Percentiles rank a stretch among this genome's conserved stretches.
Conservation (phyloP, 2,888 invertebrate genomes). For the Drosophila pseudotalamancana region DNA sequence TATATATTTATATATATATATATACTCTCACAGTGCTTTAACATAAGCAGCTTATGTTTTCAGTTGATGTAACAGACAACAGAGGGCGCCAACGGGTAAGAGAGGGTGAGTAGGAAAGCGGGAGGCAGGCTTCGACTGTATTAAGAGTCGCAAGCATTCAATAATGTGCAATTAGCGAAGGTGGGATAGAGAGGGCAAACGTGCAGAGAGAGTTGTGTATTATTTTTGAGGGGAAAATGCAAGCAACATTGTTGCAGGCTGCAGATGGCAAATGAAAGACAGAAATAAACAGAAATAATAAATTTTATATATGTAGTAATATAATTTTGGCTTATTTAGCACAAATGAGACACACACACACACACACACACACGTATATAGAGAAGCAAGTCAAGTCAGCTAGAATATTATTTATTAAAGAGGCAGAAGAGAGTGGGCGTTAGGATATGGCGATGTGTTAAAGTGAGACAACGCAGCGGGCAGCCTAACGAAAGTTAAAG, state of each 20-base stretch:
- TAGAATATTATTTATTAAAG: slow-evolving; percentile 33
- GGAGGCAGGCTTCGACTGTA: slow-evolving; percentile 7
- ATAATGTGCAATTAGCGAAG: slow-evolving; percentile 72
- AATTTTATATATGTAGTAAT: slow-evolving; percentile 20
- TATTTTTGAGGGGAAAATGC: not conserved
- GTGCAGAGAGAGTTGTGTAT: not conserved
- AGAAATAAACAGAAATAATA: slow-evolving; percentile 9
- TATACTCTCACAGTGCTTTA: slow-evolving; percentile 35
- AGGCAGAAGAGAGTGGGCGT: not conserved
- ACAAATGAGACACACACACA: slow-evolving; percentile 11
- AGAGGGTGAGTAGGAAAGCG: not conserved
- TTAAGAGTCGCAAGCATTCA: slow-evolving; percentile 60
- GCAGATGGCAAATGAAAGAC: slow-evolving; percentile 20
- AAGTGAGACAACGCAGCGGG: slow-evolving; percentile 31
- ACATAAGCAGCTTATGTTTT: slow-evolving; percentile 73
- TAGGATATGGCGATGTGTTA: not conserved
- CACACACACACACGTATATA: slow-evolving; percentile 8
- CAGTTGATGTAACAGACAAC: slow-evolving; percentile 30
- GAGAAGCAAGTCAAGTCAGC: slow-evolving; percentile 29
- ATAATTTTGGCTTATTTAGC: slow-evolving; percentile 31
- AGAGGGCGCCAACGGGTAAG: not conserved
- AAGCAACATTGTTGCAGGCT: slow-evolving; percentile 18
- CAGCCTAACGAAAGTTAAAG: slow-evolving; percentile 76
- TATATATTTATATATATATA: slow-evolving; percentile 15
- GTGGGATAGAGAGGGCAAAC: slow-evolving; percentile 3